phyloP scores from a whole-genome alignment of 2,888 invertebrate genomes.

The Cheiracanthium punctorium region DNA sequence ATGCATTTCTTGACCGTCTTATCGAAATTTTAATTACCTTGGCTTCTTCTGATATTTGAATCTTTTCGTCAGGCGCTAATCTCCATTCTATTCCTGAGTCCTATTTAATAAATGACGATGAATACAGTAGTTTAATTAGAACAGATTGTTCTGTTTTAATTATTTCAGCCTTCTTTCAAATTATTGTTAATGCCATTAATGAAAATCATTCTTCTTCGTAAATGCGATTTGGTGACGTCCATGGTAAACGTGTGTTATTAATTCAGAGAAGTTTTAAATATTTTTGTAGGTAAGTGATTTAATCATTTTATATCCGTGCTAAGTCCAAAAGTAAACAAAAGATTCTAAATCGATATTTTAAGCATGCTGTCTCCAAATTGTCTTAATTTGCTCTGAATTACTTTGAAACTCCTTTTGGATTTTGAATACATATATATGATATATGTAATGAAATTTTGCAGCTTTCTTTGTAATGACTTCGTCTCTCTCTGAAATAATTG shows the following conservation, averaged over 20 bases:
- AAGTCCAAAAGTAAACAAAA: too few species aligned
- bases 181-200: conserved; percentile 7
- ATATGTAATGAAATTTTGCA: too few species aligned
- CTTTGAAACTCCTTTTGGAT: too few species aligned
- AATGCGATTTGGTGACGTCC: not conserved
- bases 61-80: not conserved
- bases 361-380: too few species aligned
- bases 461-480: too few species aligned
- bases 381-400: too few species aligned
- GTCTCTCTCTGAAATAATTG: too few species aligned
- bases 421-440: too few species aligned
- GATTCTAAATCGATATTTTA: too few species aligned
- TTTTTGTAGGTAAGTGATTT: not conserved
- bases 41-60: not conserved
- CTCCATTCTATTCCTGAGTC: not conserved
- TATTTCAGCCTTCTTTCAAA: conserved; percentile 1
- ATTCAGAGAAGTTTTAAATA: not conserved
- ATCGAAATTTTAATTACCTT: conserved; percentile 5
- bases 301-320: too few species aligned
- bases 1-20: not conserved
- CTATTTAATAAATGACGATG: not conserved
- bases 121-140: conserved; percentile 4
- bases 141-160: conserved; percentile 6
- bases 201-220: not conserved
- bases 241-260: not conserved